Evolutionary conservation across 1,140 invertebrate species (phyloP), one percentile per base, ranked within the genome.

Genomic region (Hypothenemus hampei): DNA sequence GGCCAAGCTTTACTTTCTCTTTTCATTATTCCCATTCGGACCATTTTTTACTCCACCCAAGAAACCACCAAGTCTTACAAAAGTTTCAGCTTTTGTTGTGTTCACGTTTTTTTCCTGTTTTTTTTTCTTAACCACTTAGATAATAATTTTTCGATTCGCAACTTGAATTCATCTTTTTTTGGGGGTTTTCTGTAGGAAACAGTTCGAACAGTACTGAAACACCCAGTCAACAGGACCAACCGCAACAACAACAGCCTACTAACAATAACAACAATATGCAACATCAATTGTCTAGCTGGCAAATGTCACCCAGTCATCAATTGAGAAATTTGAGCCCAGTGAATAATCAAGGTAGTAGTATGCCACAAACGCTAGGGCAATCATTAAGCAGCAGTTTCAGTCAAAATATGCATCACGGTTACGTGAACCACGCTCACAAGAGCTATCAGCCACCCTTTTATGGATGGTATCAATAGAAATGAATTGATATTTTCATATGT

Each of bases 321-420:
- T 49, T 61, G 15, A 45, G 65, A 10, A 66, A 64, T 15, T 44
- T 62, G 16, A 68, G 62, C 22, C 63, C 66, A 1, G 40, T 39
- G 5, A 54, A 52, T 8, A 45, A 48, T 15, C 57, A 53, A 29
- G 18, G 55, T 3, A 45, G 49, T 10, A 54, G 35, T 18, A 37
- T 67, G 13, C 40, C 58, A 1, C 65, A 65, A 49, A 43, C 11
- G 6, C 26, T 66, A 11, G 47, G 59, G 2, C 65, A 68, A 49
- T 58, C 63, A 6, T 54, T 64, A 33, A 40, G 35, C 13, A 40
- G 35, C 13, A 35, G 55, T 13, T 68, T 68, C 41, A 59, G 62
- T 13, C 65, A 66, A 23, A 68, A 65, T 37, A 58, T 62, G 57
- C 57, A 60, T 53, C 63, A 65, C 35, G 58, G 63, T 23, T 67